These are phyloP conservation scores for Kryphioiulus occultus DNA, from an alignment of 2,888 invertebrate genomes.

Conservation along the genomic window DNA sequence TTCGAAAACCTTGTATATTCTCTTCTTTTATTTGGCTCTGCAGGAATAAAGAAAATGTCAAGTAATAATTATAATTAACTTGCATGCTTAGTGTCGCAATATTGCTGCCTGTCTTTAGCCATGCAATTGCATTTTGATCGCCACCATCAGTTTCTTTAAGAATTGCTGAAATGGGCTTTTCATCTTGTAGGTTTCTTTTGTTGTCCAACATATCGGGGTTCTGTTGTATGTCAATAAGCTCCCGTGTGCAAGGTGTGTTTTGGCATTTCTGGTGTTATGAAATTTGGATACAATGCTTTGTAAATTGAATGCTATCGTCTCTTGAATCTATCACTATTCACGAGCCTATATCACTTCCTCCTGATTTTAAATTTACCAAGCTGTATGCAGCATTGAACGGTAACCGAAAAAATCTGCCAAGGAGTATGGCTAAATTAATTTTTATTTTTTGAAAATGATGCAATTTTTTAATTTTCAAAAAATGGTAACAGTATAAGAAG, in stretches of 20 bases:
- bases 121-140: not conserved
- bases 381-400: not conserved
- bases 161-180: not conserved
- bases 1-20: not conserved
- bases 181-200: not conserved
- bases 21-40: not conserved
- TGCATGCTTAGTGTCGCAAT: not conserved
- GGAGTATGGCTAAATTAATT: no score
- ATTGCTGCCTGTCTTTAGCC: not conserved
- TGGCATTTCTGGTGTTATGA: not conserved
- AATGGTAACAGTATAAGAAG: no score
- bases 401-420: not conserved
- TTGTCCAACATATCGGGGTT: not conserved
- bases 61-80: not conserved
- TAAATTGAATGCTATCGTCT: conserved; percentile 22
- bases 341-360: not conserved
- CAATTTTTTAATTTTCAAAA: no score
- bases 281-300: conserved; percentile 4
- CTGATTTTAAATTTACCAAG: not conserved
- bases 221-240: not conserved
- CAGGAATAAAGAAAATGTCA: not conserved
- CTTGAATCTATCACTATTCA: not conserved
- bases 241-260: not conserved
- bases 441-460: no score
- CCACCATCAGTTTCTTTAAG: not conserved